Conservation (phyloP, 2,113 vertebrate species). For the Danionella cerebrum region DNA sequence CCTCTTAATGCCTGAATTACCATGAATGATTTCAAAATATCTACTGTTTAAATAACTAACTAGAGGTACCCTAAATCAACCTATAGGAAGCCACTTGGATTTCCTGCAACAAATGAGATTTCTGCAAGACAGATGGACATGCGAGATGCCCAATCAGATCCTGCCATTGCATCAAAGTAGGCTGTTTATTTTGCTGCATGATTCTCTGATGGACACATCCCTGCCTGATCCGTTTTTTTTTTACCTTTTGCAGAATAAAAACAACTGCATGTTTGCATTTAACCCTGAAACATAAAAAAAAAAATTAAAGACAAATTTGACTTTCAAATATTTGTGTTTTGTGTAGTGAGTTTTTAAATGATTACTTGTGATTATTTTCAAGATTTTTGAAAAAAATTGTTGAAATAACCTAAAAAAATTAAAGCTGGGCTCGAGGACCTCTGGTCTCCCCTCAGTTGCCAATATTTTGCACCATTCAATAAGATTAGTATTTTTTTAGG, state of each 20-base stretch:
- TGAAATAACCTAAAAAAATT: too few species aligned
- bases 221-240: slow-evolving; percentile 20
- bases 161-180: slow-evolving; percentile 39
- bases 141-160: slow-evolving; percentile 44
- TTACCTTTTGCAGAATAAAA: neutral
- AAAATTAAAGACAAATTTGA: too few species aligned
- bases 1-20: too few species aligned
- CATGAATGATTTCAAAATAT: neutral
- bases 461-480: too few species aligned
- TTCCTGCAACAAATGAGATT: slow-evolving; percentile 45
- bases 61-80: slow-evolving; percentile 33
- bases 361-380: too few species aligned
- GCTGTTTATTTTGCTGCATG: slow-evolving; percentile 42
- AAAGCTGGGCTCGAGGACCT: too few species aligned
- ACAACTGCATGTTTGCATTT: slow-evolving; percentile 28
- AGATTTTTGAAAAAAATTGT: too few species aligned
- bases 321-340: too few species aligned
- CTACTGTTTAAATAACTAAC: slow-evolving; percentile 17
- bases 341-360: too few species aligned
- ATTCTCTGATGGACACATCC: slow-evolving; percentile 15
- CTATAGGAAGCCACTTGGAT: slow-evolving; percentile 46
- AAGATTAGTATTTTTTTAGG: too few species aligned
- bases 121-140: slow-evolving; percentile 42
- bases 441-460: too few species aligned
- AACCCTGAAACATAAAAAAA: neutral